A percentile compares a stretch with the other conserved stretches of the same genome.
Conservation (phyloP, 2,113 vertebrate genomes). For the Alouatta palliata region DNA sequence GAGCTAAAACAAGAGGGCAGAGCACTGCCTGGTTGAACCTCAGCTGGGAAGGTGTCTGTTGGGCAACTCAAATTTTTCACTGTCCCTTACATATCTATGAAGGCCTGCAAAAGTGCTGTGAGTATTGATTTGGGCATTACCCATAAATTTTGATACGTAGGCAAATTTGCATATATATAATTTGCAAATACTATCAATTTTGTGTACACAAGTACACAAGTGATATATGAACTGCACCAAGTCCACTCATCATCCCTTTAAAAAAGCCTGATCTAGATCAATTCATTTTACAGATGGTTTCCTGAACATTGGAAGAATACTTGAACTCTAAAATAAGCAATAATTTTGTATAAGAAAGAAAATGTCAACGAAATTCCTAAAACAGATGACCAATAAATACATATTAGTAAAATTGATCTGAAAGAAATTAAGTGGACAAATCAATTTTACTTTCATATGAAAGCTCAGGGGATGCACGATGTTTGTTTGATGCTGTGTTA, state of each 20-base stretch:
- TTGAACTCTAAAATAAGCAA: not conserved
- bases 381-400: not conserved
- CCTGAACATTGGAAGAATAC: not conserved
- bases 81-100: not conserved
- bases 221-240: not conserved
- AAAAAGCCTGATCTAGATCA: not conserved
- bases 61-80: not conserved
- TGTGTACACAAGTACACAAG: not conserved
- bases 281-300: not conserved
- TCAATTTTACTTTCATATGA: not conserved
- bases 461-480: not conserved
- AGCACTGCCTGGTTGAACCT: not conserved
- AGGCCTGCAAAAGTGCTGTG: not conserved
- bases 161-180: not conserved
- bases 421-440: not conserved
- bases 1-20: not conserved
- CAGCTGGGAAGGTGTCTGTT: not conserved
- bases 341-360: not conserved
- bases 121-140: not conserved
- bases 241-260: not conserved
- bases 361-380: not conserved
- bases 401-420: slow-evolving; percentile 7
- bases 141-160: not conserved
- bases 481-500: slow-evolving; percentile 8
- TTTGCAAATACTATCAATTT: not conserved